Conservation (phyloP, 2,888 invertebrate genomes). For the Stenchaetothrips biformis region DNA sequence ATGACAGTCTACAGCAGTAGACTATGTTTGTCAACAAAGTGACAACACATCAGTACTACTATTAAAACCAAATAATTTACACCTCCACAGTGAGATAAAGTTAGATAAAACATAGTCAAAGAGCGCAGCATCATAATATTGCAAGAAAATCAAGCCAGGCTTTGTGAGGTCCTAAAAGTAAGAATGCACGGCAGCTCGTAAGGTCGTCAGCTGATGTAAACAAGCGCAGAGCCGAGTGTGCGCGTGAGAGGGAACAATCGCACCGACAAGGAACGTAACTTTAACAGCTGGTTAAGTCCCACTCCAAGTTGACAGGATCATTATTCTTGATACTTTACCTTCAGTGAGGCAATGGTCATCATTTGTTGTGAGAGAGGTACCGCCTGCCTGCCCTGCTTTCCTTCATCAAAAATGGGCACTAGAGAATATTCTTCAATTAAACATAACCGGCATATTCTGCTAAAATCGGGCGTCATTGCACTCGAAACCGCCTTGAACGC, state of each 20-base stretch:
- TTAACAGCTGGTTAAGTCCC: background rate
- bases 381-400: background rate
- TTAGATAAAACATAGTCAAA: background rate
- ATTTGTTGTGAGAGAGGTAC: constrained; percentile 18
- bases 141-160: too few species aligned
- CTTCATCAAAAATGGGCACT: constrained; percentile 6
- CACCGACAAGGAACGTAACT: background rate
- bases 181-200: background rate
- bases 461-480: constrained; percentile 12
- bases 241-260: background rate
- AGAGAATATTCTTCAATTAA: constrained; percentile 18
- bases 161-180: background rate
- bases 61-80: background rate
- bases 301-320: background rate
- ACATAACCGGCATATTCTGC: constrained; percentile 22
- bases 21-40: background rate
- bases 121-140: background rate
- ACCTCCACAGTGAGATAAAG: background rate
- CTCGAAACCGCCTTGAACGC: background rate
- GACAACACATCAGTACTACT: background rate
- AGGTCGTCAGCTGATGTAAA: constrained; percentile 8
- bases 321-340: background rate
- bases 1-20: background rate
- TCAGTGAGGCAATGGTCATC: constrained; percentile 12
- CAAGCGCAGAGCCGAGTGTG: background rate